Evolutionary conservation across 2,113 vertebrate genomes (phyloP).

Genomic region (Rhegmatorhina hoffmannsi): DNA sequence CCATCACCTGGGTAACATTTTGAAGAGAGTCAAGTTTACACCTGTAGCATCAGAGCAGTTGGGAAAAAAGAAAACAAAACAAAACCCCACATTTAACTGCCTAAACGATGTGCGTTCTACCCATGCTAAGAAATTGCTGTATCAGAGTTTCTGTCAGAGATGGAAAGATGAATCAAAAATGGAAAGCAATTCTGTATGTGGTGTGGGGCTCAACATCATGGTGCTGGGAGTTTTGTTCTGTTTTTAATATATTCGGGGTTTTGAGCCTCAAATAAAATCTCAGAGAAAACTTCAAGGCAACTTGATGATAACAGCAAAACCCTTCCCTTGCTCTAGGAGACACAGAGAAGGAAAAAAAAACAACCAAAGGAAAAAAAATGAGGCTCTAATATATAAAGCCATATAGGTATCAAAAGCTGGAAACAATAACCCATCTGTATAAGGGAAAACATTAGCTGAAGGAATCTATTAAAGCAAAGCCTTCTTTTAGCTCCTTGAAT

Average conservation of each 20-base stretch:
- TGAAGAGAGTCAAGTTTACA: neutral
- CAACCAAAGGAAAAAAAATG: neutral
- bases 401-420: constrained; percentile 32
- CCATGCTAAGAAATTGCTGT: neutral
- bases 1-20: neutral
- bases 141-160: neutral
- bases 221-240: neutral
- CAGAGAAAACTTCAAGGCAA: neutral
- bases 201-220: neutral
- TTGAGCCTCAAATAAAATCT: neutral
- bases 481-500: constrained; percentile 58
- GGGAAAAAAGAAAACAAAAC: neutral
- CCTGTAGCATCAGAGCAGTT: neutral
- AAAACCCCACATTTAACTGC: neutral
- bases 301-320: neutral
- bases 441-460: constrained; percentile 53
- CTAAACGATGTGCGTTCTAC: neutral
- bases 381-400: neutral
- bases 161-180: neutral
- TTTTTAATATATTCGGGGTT: neutral
- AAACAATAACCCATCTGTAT: constrained; percentile 67
- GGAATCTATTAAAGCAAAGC: constrained; percentile 64
- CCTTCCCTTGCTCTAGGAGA: neutral
- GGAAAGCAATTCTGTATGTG: neutral
- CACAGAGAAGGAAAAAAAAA: neutral